These are phyloP conservation scores for Apeira syringaria DNA, from an alignment of 2,888 invertebrate genomes.

Conservation along the genomic window DNA sequence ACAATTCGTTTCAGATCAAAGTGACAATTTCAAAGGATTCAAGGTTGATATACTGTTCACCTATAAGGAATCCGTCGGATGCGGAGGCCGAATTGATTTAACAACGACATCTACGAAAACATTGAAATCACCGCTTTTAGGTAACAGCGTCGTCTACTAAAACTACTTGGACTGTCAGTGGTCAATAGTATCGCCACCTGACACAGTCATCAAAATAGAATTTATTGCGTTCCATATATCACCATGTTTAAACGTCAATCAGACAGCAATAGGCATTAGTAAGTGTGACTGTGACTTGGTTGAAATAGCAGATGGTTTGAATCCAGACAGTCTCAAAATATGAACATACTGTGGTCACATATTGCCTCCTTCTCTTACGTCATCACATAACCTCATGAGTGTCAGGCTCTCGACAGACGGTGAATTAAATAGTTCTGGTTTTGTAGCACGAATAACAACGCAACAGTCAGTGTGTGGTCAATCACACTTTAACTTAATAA, in stretches of 20 bases:
- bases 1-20: slow-evolving; percentile 67
- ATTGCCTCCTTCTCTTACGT: slow-evolving; percentile 79
- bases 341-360: slow-evolving; percentile 87
- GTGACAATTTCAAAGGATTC: slow-evolving; percentile 78
- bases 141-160: slow-evolving; percentile 79
- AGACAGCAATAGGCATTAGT: slow-evolving; percentile 57
- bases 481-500: slow-evolving; percentile 38
- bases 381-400: slow-evolving; percentile 85
- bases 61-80: slow-evolving; percentile 81
- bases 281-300: slow-evolving; percentile 89
- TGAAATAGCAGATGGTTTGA: slow-evolving; percentile 89
- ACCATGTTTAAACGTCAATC: slow-evolving; percentile 64
- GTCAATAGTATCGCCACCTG: slow-evolving; percentile 84
- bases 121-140: slow-evolving; percentile 66
- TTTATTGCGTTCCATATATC: slow-evolving; percentile 81
- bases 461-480: slow-evolving; percentile 64
- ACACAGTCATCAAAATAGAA: slow-evolving; percentile 85
- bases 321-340: slow-evolving; percentile 85
- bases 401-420: slow-evolving; percentile 87
- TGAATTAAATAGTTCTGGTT: slow-evolving; percentile 84
- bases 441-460: slow-evolving; percentile 81
- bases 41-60: slow-evolving; percentile 84
- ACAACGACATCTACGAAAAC: slow-evolving; percentile 53
- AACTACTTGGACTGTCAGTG: slow-evolving; percentile 90
- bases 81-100: slow-evolving; percentile 87